Base-by-base conservation (phyloP, 2,888 invertebrate species). In the Drosophila pseudotalamancana region DNA sequence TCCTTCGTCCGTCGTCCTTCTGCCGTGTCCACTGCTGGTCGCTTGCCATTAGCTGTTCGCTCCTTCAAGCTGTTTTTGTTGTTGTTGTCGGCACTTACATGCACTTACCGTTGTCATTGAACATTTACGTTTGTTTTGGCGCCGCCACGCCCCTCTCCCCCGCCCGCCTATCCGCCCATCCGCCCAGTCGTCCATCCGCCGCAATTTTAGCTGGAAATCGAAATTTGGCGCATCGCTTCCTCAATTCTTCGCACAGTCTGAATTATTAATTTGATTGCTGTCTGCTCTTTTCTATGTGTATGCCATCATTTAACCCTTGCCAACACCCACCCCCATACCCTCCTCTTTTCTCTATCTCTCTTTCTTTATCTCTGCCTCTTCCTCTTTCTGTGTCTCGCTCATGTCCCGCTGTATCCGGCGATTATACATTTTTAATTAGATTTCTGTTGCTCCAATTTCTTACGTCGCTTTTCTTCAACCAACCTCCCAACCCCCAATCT, bases 41-140 rank as follows among this genome's bases (percentile, higher is more conserved):
- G n/a, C n/a, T n/a, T n/a, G n/a, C n/a, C n/a, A n/a, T n/a, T n/a
- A n/a, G n/a, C 35, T 12, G 8, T 6, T 39, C n/a, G n/a, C n/a
- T 35, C 43, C 42, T 27, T 51, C 14, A 14, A 14, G 14, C 50
- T 51, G 19, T 6, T 49, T 27, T 37, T 19, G 6, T 34, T 56
- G 56, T 50, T 56, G 35, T 35, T 43, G 40, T 48, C 48, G 64
- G 82, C 86, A 83, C 88, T 87, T 88, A 82, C 87, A 82, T 82
- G 88, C 82, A 88, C 88, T 82, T 82, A 82, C 69, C 87, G 80
- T 72, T 82, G 88, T 88, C 88, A 82, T 82, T 88, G 88, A 67
- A 86, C 65, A 86, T 82, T 67, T 72, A 85, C 76, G 86, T 86
- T 86, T 82, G 72, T 66, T 61, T 68, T 62, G 57, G 48, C 60